These are phyloP conservation scores for Opisthograptis luteolata DNA, from an alignment of 2,888 invertebrate genomes.

Conservation along the genomic window DNA sequence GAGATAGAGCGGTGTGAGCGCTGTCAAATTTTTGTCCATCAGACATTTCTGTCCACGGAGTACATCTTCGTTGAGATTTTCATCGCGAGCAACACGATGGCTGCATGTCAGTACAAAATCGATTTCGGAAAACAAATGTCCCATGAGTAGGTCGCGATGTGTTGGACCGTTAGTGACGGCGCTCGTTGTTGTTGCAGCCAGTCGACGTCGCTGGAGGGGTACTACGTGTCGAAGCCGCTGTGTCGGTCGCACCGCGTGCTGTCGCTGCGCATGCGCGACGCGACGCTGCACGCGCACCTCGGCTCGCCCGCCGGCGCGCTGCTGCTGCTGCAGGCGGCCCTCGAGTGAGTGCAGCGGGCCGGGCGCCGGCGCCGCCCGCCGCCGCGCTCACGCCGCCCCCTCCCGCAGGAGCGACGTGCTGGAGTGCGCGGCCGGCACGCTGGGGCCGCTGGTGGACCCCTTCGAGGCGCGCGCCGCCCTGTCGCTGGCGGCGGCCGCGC, in stretches of 20 bases:
- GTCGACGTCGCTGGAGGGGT: slow-evolving; percentile 57
- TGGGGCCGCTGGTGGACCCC: slow-evolving; percentile 58
- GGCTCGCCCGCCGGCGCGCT: slow-evolving; percentile 51
- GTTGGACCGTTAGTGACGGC: background rate
- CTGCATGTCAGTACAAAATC: too few relatives aligned
- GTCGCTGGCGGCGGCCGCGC: slow-evolving; percentile 29
- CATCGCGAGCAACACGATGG: too few relatives aligned
- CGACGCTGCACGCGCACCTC: slow-evolving; percentile 42
- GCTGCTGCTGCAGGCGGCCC: slow-evolving; percentile 59
- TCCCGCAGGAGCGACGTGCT: slow-evolving; percentile 71
- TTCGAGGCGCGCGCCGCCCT: slow-evolving; percentile 51
- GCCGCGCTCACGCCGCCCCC: slow-evolving; percentile 49
- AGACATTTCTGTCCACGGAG: too few relatives aligned
- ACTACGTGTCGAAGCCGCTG: slow-evolving; percentile 68
- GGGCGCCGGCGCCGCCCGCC: slow-evolving; percentile 61
- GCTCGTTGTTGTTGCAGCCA: slow-evolving; percentile 37
- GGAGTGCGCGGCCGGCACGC: slow-evolving; percentile 64
- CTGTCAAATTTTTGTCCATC: too few relatives aligned
- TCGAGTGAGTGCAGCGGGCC: slow-evolving; percentile 63
- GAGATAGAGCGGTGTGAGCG: too few relatives aligned
- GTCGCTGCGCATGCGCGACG: slow-evolving; percentile 42
- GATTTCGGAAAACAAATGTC: too few relatives aligned
- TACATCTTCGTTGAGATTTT: too few relatives aligned
- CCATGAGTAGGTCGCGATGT: too few relatives aligned
- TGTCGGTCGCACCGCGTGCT: slow-evolving; percentile 66